Evolutionary conservation across 2,797 vertebrate genomes (phyloP).

Genomic region (Crax fasciolata): DNA sequence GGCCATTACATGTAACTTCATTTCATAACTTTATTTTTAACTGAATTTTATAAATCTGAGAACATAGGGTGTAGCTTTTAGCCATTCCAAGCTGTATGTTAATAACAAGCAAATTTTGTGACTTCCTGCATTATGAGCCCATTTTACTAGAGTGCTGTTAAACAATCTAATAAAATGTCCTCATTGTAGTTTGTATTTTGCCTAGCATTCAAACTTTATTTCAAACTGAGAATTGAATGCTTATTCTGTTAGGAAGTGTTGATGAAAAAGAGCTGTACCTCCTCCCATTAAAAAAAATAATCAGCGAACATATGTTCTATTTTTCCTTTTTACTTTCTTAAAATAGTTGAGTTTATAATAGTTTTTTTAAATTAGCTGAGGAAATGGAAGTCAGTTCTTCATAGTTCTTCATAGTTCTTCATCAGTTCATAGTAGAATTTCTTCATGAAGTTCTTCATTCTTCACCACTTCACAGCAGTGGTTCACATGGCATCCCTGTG

Average conservation of each 20-base stretch:
- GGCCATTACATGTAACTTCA: background rate
- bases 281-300: background rate
- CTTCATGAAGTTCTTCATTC: too few relatives aligned
- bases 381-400: background rate
- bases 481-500: fast-evolving
- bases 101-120: background rate
- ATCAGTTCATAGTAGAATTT: too few relatives aligned
- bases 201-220: background rate
- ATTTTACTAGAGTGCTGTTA: too few relatives aligned
- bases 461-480: too few relatives aligned
- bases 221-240: background rate
- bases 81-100: background rate
- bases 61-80: background rate
- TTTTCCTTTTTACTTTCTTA: background rate
- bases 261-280: background rate
- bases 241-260: background rate
- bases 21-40: slow-evolving; percentile 6
- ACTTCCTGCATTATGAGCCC: background rate
- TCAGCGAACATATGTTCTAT: background rate
- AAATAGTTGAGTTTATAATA: background rate
- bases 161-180: background rate
- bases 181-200: background rate
- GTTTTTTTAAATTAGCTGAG: background rate
- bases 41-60: background rate
- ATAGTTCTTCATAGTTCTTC: background rate